Percentiles rank a stretch among this genome's conserved stretches.
These are phyloP conservation scores for Diadema setosum DNA, from an alignment of 35 echinoderm and acorn worm genomes.

Conservation along the genomic window DNA sequence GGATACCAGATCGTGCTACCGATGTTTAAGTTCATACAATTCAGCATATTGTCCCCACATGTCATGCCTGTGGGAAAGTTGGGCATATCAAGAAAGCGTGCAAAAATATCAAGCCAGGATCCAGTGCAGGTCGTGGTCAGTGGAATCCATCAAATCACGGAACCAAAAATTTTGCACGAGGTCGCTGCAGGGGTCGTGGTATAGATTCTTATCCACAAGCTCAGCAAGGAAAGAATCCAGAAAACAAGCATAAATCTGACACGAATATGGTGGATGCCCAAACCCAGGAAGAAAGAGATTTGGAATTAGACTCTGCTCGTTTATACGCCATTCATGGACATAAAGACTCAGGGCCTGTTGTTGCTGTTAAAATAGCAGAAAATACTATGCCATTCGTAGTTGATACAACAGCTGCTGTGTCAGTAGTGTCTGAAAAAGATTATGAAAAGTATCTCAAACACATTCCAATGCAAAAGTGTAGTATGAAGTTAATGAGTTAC, in stretches of 20 bases:
- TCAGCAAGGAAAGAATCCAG: background rate
- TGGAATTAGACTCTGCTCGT: background rate
- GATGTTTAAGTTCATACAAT: background rate
- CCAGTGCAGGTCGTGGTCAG: background rate
- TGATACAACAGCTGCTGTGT: background rate
- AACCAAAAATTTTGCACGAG: background rate
- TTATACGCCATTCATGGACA: background rate
- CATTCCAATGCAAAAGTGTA: background rate
- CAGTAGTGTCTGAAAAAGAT: conserved; percentile 13
- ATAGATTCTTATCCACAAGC: background rate
- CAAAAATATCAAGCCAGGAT: background rate
- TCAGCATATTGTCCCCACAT: background rate
- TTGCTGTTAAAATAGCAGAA: background rate
- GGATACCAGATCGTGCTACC: background rate
- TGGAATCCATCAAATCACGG: background rate
- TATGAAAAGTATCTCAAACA: background rate
- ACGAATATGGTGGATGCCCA: background rate
- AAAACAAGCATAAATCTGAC: background rate
- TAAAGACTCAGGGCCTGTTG: background rate
- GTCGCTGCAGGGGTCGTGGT: background rate
- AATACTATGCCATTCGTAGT: conserved; percentile 10
- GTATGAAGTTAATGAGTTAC: conserved; percentile 5
- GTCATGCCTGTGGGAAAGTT: background rate
- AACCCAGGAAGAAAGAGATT: background rate
- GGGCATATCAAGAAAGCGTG: conserved; percentile 8